phyloP scores from a whole-genome alignment of 2,888 invertebrate species.

The Cheilosia soror region DNA sequence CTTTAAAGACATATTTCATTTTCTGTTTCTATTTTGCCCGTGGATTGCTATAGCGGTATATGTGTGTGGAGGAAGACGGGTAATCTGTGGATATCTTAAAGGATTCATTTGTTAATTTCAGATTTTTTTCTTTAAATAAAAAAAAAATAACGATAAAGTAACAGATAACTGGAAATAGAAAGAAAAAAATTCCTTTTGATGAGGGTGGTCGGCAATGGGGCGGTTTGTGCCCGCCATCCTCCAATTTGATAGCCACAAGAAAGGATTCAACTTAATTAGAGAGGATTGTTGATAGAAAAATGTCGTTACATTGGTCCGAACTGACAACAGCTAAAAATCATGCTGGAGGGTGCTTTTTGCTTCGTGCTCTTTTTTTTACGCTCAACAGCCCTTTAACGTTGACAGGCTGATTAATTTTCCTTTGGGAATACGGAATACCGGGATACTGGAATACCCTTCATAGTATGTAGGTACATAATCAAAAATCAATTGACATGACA shows the following conservation, averaged over 20 bases:
- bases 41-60: slow-evolving; percentile 2
- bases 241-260: slow-evolving; percentile 72
- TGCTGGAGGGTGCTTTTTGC: slow-evolving; percentile 43
- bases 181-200: slow-evolving; percentile 50
- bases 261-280: slow-evolving; percentile 75
- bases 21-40: slow-evolving; percentile 35
- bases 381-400: slow-evolving; percentile 58
- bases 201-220: slow-evolving; percentile 46
- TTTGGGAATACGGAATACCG: slow-evolving; percentile 22
- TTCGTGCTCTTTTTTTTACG: slow-evolving; percentile 8
- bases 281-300: slow-evolving; percentile 74
- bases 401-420: slow-evolving; percentile 71
- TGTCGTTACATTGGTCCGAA: slow-evolving; percentile 71
- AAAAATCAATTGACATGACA: slow-evolving; percentile 73
- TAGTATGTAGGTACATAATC: slow-evolving; percentile 42
- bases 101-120: slow-evolving; percentile 73
- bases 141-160: slow-evolving; percentile 52
- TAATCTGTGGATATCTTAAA: slow-evolving; percentile 73
- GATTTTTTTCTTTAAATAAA: slow-evolving; percentile 41
- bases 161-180: slow-evolving; percentile 63
- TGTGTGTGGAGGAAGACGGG: slow-evolving; percentile 45
- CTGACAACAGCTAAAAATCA: slow-evolving; percentile 62
- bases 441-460: slow-evolving; percentile 15
- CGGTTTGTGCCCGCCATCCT: slow-evolving; percentile 29
- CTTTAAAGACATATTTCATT: slow-evolving; percentile 72